Evolutionary conservation across 2,888 invertebrate genomes (phyloP).

Genomic region (Rhamnusium bicolor): DNA sequence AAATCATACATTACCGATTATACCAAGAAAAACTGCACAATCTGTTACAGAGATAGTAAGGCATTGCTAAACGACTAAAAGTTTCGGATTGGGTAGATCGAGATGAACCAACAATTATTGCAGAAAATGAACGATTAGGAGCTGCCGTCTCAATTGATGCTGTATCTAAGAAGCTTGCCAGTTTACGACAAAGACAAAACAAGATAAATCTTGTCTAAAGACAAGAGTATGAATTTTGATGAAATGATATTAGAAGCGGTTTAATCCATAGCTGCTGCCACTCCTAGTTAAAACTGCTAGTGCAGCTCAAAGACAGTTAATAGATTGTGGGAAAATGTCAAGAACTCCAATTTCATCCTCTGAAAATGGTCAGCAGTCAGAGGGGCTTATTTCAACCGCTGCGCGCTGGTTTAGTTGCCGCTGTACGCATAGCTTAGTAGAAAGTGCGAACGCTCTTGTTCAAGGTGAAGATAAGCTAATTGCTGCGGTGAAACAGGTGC

Average conservation of each 20-base stretch:
- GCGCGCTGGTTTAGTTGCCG: conserved; percentile 94
- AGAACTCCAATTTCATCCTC: conserved; percentile 85
- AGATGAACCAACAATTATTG: conserved; percentile 96
- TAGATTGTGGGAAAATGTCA: conserved; percentile 91
- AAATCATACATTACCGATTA: conserved; percentile 82
- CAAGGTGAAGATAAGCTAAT: conserved; percentile 97
- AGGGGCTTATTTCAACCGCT: conserved; percentile 97
- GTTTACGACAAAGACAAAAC: conserved; percentile 88
- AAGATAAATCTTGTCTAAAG: no score
- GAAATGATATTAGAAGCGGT: conserved; percentile 99
- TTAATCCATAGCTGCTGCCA: conserved; percentile 97
- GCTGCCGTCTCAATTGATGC: conserved; percentile 99
- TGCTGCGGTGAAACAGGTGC: conserved; percentile 98
- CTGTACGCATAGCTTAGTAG: conserved; percentile 97
- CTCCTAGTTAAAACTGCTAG: conserved; percentile 98
- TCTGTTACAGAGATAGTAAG: conserved; percentile 94
- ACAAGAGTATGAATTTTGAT: conserved; percentile 99
- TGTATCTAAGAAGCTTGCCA: conserved; percentile 95
- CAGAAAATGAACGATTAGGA: conserved; percentile 96
- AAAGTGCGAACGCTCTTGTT: conserved; percentile 97
- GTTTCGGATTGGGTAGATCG: conserved; percentile 97
- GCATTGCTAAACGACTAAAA: conserved; percentile 92
- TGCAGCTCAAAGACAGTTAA: conserved; percentile 96
- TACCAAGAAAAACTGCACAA: conserved; percentile 92
- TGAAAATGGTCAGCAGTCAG: conserved; percentile 98